Percentiles rank a stretch among this genome's conserved stretches.
Conservation (phyloP, 2,888 invertebrate genomes). For the Synergus laeviventris region DNA sequence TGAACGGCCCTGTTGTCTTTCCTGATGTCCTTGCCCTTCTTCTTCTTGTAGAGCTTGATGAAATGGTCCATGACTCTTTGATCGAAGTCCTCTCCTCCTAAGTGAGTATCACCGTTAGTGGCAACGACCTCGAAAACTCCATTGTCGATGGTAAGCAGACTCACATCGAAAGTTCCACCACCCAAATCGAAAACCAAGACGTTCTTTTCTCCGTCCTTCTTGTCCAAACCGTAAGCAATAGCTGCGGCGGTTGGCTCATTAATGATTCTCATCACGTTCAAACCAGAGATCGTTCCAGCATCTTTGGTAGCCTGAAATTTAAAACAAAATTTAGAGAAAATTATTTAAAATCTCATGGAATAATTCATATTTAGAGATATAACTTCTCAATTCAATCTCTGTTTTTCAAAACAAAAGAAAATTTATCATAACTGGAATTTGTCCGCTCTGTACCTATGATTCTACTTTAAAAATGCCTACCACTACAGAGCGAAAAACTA, state of each 20-base stretch:
- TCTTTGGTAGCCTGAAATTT: slow-evolving; percentile 92
- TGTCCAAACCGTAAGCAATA: slow-evolving; percentile 97
- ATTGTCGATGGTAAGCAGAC: slow-evolving; percentile 97
- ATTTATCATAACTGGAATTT: no score
- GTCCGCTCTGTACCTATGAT: no score
- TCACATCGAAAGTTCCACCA: slow-evolving; percentile 99
- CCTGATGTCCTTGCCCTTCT: slow-evolving; percentile 97
- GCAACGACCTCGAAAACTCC: slow-evolving; percentile 97
- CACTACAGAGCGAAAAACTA: no score
- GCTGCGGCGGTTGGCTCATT: slow-evolving; percentile 99
- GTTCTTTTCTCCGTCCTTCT: slow-evolving; percentile 98
- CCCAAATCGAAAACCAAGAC: slow-evolving; percentile 99
- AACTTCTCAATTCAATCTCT: background rate
- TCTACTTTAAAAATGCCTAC: no score
- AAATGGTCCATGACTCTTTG: slow-evolving; percentile 99
- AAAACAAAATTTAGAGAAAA: background rate
- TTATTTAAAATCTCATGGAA: background rate
- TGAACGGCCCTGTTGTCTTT: slow-evolving; percentile 96
- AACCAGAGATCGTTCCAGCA: slow-evolving; percentile 96
- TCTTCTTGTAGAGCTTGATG: slow-evolving; percentile 98
- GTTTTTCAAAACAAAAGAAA: no score
- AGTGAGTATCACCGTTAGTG: slow-evolving; percentile 96
- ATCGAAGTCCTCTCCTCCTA: slow-evolving; percentile 99
- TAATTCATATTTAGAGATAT: slow-evolving; percentile 11
- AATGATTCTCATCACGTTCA: slow-evolving; percentile 96